phyloP scores from a whole-genome alignment of 2,888 invertebrate genomes.

The Scaptomyza reducta region DNA sequence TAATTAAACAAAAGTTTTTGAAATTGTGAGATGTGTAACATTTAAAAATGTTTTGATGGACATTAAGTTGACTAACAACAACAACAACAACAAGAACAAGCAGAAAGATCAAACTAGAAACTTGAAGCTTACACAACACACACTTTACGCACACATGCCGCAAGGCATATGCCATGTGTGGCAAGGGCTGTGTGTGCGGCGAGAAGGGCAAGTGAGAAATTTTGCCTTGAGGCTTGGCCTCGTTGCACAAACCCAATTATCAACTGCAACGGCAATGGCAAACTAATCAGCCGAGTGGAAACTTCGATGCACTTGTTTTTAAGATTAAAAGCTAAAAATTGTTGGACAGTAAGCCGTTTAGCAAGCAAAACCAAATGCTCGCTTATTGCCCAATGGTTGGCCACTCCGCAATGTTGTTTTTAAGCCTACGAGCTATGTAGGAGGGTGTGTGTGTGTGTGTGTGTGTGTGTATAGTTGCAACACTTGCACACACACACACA shows the following conservation, averaged over 20 bases:
- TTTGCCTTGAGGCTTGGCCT: background rate
- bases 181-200: background rate
- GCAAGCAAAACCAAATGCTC: slow-evolving; percentile 58
- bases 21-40: background rate
- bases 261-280: slow-evolving; percentile 25
- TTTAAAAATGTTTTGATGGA: background rate
- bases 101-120: background rate
- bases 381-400: slow-evolving; percentile 36
- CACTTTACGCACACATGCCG: background rate
- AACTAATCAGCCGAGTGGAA: slow-evolving; percentile 65
- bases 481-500: slow-evolving; percentile 1
- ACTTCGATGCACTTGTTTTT: slow-evolving; percentile 67
- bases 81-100: background rate
- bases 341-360: slow-evolving; percentile 52
- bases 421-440: slow-evolving; percentile 65
- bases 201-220: background rate
- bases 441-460: background rate
- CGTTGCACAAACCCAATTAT: slow-evolving; percentile 35
- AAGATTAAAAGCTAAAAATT: slow-evolving; percentile 64
- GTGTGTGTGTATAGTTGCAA: slow-evolving; percentile 18
- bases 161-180: background rate
- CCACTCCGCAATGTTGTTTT: slow-evolving; percentile 57
- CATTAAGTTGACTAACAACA: background rate
- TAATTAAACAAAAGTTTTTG: background rate
- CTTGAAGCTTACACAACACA: background rate